A percentile compares a stretch with the other conserved stretches of the same genome.
phyloP scores from a whole-genome alignment of 2,113 vertebrate species.

The Seriola dumerili region DNA sequence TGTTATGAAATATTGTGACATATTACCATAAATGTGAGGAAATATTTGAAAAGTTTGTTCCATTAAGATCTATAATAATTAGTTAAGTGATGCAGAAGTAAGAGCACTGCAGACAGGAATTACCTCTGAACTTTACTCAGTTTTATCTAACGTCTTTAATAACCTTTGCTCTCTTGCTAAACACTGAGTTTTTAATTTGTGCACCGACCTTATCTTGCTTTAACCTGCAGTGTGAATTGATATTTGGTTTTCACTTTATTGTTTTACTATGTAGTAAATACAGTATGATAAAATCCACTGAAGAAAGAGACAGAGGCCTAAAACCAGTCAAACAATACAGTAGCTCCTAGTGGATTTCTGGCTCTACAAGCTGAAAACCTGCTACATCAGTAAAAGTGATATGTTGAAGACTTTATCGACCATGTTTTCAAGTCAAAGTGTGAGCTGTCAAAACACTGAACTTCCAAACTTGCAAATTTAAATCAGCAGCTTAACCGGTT shows the following conservation, averaged over 20 bases:
- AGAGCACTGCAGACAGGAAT: neutral
- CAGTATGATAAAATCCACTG: neutral
- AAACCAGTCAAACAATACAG: too few species aligned
- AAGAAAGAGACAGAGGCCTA: neutral
- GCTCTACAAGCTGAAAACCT: too few species aligned
- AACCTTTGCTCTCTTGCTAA: neutral
- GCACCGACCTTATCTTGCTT: neutral
- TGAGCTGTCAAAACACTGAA: too few species aligned
- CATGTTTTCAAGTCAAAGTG: neutral
- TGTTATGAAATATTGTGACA: neutral
- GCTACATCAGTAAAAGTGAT: too few species aligned
- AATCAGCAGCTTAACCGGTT: too few species aligned
- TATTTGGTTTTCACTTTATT: neutral
- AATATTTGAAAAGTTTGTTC: neutral
- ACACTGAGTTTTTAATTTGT: neutral
- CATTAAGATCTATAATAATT: too few species aligned
- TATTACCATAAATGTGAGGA: neutral
- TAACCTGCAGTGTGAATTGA: neutral
- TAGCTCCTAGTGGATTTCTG: too few species aligned
- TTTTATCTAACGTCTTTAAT: neutral
- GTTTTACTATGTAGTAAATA: too few species aligned
- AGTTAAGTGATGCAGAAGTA: too few species aligned
- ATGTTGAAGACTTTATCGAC: neutral
- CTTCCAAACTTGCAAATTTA: too few species aligned
- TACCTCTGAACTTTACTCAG: neutral